Conservation (phyloP, 1,140 invertebrate species). For the Odontomachus brunneus region DNA sequence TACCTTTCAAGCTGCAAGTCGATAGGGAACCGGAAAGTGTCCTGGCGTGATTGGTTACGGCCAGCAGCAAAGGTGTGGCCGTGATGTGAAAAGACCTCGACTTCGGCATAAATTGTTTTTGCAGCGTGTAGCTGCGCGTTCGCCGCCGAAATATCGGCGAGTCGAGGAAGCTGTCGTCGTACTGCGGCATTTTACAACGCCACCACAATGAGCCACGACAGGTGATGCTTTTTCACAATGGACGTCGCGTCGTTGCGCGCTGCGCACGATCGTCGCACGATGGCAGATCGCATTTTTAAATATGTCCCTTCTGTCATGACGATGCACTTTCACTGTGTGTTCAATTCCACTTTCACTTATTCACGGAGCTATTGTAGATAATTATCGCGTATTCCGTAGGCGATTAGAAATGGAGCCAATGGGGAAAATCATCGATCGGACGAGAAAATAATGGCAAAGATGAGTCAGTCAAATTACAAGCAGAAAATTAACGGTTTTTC, state of each 20-base stretch:
- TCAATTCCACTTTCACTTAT: constrained; percentile 44
- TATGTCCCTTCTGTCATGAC: not conserved
- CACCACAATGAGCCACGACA: not conserved
- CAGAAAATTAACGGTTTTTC: too few relatives aligned
- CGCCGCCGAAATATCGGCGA: constrained; percentile 83
- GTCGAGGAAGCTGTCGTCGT: constrained; percentile 83
- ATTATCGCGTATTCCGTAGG: not conserved
- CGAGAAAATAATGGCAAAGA: too few relatives aligned
- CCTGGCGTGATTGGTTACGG: constrained; percentile 81
- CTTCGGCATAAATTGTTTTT: constrained; percentile 81
- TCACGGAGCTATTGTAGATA: not conserved
- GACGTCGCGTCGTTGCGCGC: not conserved
- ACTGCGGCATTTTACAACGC: constrained; percentile 80
- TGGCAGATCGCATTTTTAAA: constrained; percentile 27
- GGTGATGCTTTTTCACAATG: constrained; percentile 1
- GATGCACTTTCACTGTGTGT: constrained; percentile 30
- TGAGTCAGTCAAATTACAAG: too few relatives aligned
- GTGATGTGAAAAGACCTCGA: constrained; percentile 81
- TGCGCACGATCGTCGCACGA: not conserved
- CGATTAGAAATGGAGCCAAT: not conserved
- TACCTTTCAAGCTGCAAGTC: constrained; percentile 82
- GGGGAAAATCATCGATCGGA: not conserved
- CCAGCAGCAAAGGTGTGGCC: constrained; percentile 81
- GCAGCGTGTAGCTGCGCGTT: constrained; percentile 83
- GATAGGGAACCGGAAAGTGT: constrained; percentile 79